Base-by-base conservation (phyloP, 1,140 invertebrate genomes). In the Centruroides vittatus region DNA sequence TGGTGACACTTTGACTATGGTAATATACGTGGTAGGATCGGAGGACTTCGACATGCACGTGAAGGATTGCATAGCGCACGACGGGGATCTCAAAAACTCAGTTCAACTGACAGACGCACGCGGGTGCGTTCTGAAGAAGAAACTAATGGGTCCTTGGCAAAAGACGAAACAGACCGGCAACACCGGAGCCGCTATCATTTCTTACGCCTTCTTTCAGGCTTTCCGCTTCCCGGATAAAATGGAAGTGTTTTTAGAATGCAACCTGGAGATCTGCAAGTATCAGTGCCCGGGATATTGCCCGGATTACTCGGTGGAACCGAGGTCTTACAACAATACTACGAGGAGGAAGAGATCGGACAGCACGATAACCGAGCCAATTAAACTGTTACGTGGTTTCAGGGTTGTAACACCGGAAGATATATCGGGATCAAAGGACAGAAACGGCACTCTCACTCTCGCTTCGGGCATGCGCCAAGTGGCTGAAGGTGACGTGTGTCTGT, bases 191-290 rank as follows among this genome's bases (percentile, higher is more conserved):
- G 83, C 84, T 2, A 79, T 88, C 10, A 83, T 89, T 49, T 85
- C 86, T 2, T 90, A 82, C 66, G 84, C 88, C 0, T 86, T 80
- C 73, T 85, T 91, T 73, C 84, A 86, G 71, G 88, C 87, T 0
- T 89, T 91, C 72, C 89, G 89, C 74, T 91, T 91, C 73, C 88
- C 88, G 0, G 88, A 91, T 69, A 81, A 86, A 36, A 89, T 88
- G 84, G 86, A 91, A 67, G 74, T 91, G 11, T 84, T 83, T 61
- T 80, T 91, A 53, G 86, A 89, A 69, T 91, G 88, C 68, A 87
- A 89, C 61, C 82, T 90, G 0, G 86, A 89, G 68, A 73, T 91
- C 0, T 90, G 87, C 67, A 90, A 90, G 74, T 84, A 81, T 11
- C 81, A 85, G 63, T 89, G 87, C 67, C 81, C 83, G 0, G 80